Evolutionary conservation across 1,140 invertebrate species (phyloP).

Genomic region (Kradibia gibbosae): DNA sequence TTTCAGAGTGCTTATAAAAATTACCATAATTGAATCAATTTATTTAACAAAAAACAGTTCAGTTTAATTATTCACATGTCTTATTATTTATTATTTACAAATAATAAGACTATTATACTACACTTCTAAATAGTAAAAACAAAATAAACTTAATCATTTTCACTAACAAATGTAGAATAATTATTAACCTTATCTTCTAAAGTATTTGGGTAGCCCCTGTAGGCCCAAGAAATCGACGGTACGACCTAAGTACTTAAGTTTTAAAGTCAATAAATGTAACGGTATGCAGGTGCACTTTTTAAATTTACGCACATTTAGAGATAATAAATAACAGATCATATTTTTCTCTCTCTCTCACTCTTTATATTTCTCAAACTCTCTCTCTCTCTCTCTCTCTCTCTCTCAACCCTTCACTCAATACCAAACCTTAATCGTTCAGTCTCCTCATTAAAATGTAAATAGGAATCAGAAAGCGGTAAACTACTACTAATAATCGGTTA

Average conservation of each 20-base stretch:
- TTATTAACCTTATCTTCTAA: too few relatives aligned
- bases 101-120: too few relatives aligned
- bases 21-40: too few relatives aligned
- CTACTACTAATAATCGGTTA: not conserved
- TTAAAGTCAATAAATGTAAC: slow-evolving; percentile 49
- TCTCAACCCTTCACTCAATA: not conserved
- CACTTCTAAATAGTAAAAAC: too few relatives aligned
- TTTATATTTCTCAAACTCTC: too few relatives aligned
- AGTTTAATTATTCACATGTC: too few relatives aligned
- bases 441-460: slow-evolving; percentile 3
- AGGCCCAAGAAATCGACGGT: not conserved
- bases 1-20: too few relatives aligned
- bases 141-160: too few relatives aligned
- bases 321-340: slow-evolving; percentile 45
- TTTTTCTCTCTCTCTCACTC: not conserved
- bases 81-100: too few relatives aligned
- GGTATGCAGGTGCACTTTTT: slow-evolving; percentile 49
- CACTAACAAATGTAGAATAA: too few relatives aligned
- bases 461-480: not conserved
- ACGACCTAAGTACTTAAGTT: slow-evolving; percentile 19
- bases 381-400: not conserved
- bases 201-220: not conserved
- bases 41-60: too few relatives aligned
- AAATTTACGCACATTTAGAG: slow-evolving; percentile 42
- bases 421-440: too few relatives aligned